These are phyloP conservation scores for Meganola albula DNA, from an alignment of 2,888 invertebrate genomes.

Conservation along the genomic window DNA sequence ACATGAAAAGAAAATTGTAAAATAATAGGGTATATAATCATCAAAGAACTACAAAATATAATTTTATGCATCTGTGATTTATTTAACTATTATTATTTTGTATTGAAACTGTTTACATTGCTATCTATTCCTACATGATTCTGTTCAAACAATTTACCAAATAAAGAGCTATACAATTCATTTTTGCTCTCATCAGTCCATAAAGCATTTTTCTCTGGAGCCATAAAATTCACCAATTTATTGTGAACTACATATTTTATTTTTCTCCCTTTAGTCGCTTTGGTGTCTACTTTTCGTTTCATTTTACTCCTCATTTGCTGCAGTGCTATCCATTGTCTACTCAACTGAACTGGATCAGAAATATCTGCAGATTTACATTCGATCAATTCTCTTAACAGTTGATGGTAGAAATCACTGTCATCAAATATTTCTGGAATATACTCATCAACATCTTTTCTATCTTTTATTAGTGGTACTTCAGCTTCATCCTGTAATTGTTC, in stretches of 20 bases:
- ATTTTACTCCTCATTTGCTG: constrained; percentile 94
- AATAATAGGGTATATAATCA: too few relatives aligned
- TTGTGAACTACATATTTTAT: constrained; percentile 91
- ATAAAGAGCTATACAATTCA: constrained; percentile 89
- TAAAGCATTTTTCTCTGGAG: constrained; percentile 81
- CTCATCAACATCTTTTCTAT: constrained; percentile 73
- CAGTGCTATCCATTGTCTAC: constrained; percentile 93
- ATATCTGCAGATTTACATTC: constrained; percentile 92
- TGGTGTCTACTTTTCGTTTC: constrained; percentile 95
- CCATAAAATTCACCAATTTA: constrained; percentile 94
- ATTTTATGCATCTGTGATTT: too few relatives aligned
- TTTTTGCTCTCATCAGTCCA: constrained; percentile 89
- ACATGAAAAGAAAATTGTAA: too few relatives aligned
- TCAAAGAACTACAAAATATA: too few relatives aligned
- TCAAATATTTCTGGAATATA: constrained; percentile 93
- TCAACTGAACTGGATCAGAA: constrained; percentile 90
- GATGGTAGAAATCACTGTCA: constrained; percentile 98
- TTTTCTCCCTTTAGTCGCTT: constrained; percentile 95
- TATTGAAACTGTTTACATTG: constrained; percentile 52
- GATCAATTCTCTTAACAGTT: constrained; percentile 92
- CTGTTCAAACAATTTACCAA: constrained; percentile 80
- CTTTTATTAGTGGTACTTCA: constrained; percentile 33
- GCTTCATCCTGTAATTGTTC: constrained; percentile 29
- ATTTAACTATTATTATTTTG: too few relatives aligned
- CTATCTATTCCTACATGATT: constrained; percentile 60